Conservation (phyloP, 2,113 vertebrate genomes). For the Microtus oregoni region DNA sequence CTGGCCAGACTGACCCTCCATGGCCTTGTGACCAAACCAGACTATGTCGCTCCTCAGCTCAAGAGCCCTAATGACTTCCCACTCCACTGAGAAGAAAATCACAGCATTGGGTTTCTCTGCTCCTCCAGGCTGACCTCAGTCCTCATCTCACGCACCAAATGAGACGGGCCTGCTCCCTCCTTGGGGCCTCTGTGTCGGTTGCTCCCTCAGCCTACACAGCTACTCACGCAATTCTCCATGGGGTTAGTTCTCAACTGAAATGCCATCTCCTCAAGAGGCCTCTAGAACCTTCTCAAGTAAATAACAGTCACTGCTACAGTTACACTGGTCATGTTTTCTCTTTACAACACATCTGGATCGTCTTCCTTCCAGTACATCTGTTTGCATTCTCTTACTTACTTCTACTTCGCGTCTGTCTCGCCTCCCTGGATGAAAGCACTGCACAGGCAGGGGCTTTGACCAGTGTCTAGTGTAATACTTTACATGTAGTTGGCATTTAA, state of each 20-base stretch:
- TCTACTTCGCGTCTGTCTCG: not conserved
- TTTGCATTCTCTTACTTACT: slow-evolving; percentile 25
- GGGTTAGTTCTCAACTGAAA: slow-evolving; percentile 9
- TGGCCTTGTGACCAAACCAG: not conserved
- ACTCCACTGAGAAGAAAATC: not conserved
- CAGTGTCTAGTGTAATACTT: slow-evolving; percentile 2
- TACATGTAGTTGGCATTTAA: slow-evolving; percentile 42
- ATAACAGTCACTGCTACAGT: not conserved
- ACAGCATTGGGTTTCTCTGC: not conserved
- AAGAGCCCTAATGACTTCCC: slow-evolving; percentile 7
- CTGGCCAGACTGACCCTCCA: not conserved
- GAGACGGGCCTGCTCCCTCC: not conserved
- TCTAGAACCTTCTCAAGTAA: slow-evolving; percentile 26
- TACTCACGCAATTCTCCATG: not conserved
- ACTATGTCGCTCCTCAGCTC: slow-evolving; percentile 15
- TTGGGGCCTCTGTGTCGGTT: not conserved
- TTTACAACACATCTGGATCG: not conserved
- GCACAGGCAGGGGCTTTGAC: not conserved
- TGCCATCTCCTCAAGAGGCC: slow-evolving; percentile 17
- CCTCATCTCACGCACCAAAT: not conserved
- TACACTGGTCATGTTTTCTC: not conserved
- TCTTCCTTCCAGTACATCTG: not conserved
- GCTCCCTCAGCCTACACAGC: not conserved
- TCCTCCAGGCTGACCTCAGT: not conserved
- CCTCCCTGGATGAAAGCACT: not conserved